A percentile compares a stretch with the other conserved stretches of the same genome.
phyloP scores from a whole-genome alignment of 2,888 invertebrate genomes.

The Spatulosminthurus flaviceps region DNA sequence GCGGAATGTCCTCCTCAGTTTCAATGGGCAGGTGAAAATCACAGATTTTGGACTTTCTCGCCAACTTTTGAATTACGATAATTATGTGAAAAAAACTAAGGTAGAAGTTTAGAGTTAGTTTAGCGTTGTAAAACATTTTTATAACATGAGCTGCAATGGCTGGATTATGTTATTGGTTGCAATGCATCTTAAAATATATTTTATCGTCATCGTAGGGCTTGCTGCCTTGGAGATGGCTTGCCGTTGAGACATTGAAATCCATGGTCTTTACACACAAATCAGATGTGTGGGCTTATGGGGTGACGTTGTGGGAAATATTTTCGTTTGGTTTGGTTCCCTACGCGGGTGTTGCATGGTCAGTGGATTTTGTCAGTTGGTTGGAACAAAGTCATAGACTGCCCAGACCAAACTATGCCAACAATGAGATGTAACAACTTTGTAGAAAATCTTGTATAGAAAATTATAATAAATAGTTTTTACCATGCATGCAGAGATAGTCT shows the following conservation, averaged over 20 bases:
- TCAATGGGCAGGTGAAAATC: background rate
- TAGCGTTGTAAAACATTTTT: too few relatives aligned
- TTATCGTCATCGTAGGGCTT: background rate
- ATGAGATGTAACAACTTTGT: slow-evolving; percentile 1
- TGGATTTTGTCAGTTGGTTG: background rate
- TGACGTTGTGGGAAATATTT: slow-evolving; percentile 20
- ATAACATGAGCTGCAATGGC: too few relatives aligned
- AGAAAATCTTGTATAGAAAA: too few relatives aligned
- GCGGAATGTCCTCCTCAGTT: background rate
- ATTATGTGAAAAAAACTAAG: background rate
- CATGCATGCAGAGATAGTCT: too few relatives aligned
- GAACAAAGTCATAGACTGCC: background rate
- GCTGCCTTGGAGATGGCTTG: slow-evolving; percentile 5
- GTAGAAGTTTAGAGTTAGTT: too few relatives aligned
- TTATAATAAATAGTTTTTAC: too few relatives aligned
- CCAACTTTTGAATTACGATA: background rate
- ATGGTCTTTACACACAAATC: slow-evolving; percentile 18
- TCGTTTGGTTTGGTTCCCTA: background rate
- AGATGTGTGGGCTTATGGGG: slow-evolving; percentile 15
- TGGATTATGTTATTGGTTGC: too few relatives aligned
- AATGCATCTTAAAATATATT: too few relatives aligned
- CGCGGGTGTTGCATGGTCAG: background rate
- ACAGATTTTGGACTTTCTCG: slow-evolving; percentile 22
- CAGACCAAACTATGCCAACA: background rate
- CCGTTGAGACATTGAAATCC: background rate